A percentile compares a stretch with the other conserved stretches of the same genome.
Evolutionary conservation across 2,797 vertebrate genomes (phyloP).

Genomic region (Masticophis lateralis): DNA sequence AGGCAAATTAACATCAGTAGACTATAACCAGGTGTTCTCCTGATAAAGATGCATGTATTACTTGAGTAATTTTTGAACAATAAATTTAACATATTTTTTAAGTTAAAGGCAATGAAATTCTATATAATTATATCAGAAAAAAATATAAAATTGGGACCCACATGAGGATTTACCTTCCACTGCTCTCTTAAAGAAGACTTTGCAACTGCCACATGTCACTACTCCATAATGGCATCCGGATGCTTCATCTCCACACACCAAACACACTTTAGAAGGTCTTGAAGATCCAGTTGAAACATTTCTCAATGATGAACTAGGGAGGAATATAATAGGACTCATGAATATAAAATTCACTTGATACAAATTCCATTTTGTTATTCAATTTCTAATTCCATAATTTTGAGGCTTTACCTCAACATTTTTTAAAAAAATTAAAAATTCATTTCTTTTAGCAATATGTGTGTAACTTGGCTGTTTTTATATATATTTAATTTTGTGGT

Average conservation of each 20-base stretch:
- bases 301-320: constrained; percentile 86
- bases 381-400: neutral
- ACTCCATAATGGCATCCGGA: constrained; percentile 99
- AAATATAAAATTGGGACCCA: constrained; percentile 58
- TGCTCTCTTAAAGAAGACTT: constrained; percentile 99
- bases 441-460: constrained; percentile 34
- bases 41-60: neutral
- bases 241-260: constrained; percentile 97
- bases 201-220: constrained; percentile 98
- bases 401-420: neutral
- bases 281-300: constrained; percentile 87
- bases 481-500: constrained; percentile 52
- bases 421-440: constrained; percentile 35
- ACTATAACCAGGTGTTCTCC: constrained; percentile 9
- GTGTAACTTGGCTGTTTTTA: constrained; percentile 29
- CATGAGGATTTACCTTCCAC: constrained; percentile 91
- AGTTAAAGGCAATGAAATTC: constrained; percentile 9
- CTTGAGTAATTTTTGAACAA: constrained; percentile 2
- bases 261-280: constrained; percentile 94
- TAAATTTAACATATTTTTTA: neutral
- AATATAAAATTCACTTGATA: constrained; percentile 32
- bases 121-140: constrained; percentile 19
- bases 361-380: constrained; percentile 46
- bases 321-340: constrained; percentile 48
- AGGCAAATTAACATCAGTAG: neutral